Evolutionary conservation across 2,113 vertebrate species (phyloP), one percentile per base, ranked within the genome.

Genomic region (Fulica atra): DNA sequence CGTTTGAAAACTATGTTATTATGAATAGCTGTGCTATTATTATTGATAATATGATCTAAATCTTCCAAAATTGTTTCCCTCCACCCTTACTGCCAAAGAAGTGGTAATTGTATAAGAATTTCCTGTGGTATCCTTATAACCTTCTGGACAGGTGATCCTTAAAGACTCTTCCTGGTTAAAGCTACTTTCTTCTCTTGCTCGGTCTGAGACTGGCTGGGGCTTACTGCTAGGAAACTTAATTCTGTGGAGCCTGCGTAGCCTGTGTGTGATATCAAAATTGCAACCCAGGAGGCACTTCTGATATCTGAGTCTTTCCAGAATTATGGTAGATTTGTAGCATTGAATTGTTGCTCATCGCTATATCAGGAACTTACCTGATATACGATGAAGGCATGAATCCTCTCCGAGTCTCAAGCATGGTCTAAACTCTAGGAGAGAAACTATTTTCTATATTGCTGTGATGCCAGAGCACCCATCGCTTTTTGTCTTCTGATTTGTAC

Each of bases 381-480:
- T n/a, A 1, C 59, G 28, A 3, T 53, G 59, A 73, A 44, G 59
- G 23, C 1, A 5, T 19, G 26, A 81, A 65, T 48, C 17, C 31
- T 63, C 51, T 38, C 7, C 6, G 25, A n/a, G 11, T 57, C 21
- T 74, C 28, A 79, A 7, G 12, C 13, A 1, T 35, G 35, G 48
- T 51, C 2, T 28, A 19, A 65, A 64, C 44, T 79, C 16, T 33
- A 21, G 38, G 60, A 79, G 23, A 51, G 6, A 16, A 85, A 60
- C 4, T 42, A 3, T 64, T 72, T 85, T 25, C 74, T 82, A 2
- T 26, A 1, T 46, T 71, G 31, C 13, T 3, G 3, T 21, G 31
- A 5, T 74, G 61, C 6, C 11, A 9, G 66, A 66, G 20, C n/a
- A 10, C 16, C 19, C 2, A 0, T 20, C 61, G 19, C 3, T 61